Conservation (phyloP, 2,113 vertebrate species). For the Phylloscopus whistleri region DNA sequence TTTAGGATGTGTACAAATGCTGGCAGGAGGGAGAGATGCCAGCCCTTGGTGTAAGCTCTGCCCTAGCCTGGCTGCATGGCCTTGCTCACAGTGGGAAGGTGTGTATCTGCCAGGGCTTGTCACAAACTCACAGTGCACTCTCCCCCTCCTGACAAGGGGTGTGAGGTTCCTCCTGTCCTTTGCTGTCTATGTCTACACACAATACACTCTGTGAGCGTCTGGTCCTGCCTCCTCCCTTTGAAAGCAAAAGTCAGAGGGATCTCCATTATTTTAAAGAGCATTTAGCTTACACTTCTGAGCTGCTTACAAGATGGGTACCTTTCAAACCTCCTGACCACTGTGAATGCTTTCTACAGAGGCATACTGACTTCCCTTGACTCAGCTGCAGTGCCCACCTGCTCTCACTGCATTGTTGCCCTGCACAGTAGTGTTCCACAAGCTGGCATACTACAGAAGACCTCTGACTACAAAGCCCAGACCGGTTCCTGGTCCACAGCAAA, state of each 20-base stretch:
- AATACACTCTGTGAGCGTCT: fast-evolving
- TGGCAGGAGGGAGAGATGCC: not conserved
- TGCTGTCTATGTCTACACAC: not conserved
- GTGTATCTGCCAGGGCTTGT: not conserved
- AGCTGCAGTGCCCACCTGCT: not conserved
- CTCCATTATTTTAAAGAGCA: not conserved
- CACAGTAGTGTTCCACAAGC: not conserved
- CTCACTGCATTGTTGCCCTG: not conserved
- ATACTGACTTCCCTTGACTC: not conserved
- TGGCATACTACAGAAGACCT: not conserved
- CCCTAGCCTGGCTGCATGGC: not conserved
- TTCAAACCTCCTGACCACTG: not conserved
- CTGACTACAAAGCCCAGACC: not conserved
- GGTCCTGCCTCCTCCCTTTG: not conserved
- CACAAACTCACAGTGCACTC: not conserved
- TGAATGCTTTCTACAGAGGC: not conserved
- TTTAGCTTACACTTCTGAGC: not conserved
- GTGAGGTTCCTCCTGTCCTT: not conserved
- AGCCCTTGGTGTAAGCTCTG: not conserved
- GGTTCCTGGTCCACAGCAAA: not conserved
- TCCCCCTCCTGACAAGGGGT: not conserved
- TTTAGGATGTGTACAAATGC: not conserved
- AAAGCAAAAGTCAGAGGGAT: not conserved
- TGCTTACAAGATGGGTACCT: not conserved
- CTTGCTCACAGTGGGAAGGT: not conserved